These are phyloP conservation scores for Tortricodes alternella DNA, from an alignment of 2,888 invertebrate species.

Conservation along the genomic window DNA sequence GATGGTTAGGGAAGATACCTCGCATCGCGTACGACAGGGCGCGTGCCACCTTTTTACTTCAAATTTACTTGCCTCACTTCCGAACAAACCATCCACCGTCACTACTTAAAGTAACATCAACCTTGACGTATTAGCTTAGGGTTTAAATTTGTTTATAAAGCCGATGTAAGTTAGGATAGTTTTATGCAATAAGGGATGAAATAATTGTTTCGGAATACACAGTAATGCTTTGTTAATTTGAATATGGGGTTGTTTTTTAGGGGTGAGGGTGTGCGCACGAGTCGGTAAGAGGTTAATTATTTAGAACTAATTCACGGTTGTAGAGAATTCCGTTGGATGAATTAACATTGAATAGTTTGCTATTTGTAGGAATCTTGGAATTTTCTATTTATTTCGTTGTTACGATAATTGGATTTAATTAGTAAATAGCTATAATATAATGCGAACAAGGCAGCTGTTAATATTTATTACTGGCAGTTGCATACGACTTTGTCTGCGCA, in stretches of 20 bases:
- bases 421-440: not conserved
- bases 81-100: slow-evolving; percentile 45
- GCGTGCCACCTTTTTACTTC: slow-evolving; percentile 80
- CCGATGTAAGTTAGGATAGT: slow-evolving; percentile 38
- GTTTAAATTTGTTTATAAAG: slow-evolving; percentile 22
- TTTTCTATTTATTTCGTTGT: not conserved
- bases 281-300: slow-evolving; percentile 77
- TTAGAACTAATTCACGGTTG: slow-evolving; percentile 76
- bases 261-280: slow-evolving; percentile 73
- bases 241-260: slow-evolving; percentile 61
- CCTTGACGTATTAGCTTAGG: slow-evolving; percentile 17
- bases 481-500: too few relatives aligned
- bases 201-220: slow-evolving; percentile 73
- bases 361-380: not conserved
- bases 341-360: slow-evolving; percentile 43
- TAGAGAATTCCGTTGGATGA: slow-evolving; percentile 63
- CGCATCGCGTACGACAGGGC: slow-evolving; percentile 66
- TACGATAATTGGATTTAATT: not conserved
- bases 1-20: slow-evolving; percentile 76
- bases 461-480: not conserved
- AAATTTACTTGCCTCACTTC: slow-evolving; percentile 65
- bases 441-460: not conserved
- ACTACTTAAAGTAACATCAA: slow-evolving; percentile 30
- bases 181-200: slow-evolving; percentile 54
- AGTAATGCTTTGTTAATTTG: slow-evolving; percentile 81